Percentiles rank a stretch among this genome's conserved stretches.
phyloP scores from a whole-genome alignment of 1,140 invertebrate species.

The Drosophila cardini region DNA sequence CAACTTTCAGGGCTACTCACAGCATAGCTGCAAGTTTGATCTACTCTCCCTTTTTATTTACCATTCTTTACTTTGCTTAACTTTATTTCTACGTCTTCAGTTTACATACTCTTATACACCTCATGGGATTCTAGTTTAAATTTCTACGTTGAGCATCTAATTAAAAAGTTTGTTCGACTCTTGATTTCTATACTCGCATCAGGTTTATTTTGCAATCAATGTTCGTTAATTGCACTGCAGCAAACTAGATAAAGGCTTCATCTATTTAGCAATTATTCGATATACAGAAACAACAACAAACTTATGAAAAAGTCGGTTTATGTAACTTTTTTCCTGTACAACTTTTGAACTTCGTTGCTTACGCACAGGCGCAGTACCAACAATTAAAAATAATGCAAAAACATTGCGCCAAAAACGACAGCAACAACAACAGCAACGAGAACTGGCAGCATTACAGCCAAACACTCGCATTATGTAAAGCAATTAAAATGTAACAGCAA shows the following conservation, averaged over 20 bases:
- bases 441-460: slow-evolving; percentile 41
- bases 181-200: slow-evolving; percentile 44
- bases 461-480: slow-evolving; percentile 74
- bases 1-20: slow-evolving; percentile 15
- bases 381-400: slow-evolving; percentile 79
- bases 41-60: slow-evolving; percentile 11
- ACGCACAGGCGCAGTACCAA: slow-evolving; percentile 51
- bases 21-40: slow-evolving; percentile 21
- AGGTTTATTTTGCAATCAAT: slow-evolving; percentile 60
- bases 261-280: slow-evolving; percentile 6
- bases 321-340: slow-evolving; percentile 20
- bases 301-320: slow-evolving; percentile 13
- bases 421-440: slow-evolving; percentile 8
- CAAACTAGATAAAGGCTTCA: slow-evolving; percentile 13
- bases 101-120: slow-evolving; percentile 1
- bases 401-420: slow-evolving; percentile 39
- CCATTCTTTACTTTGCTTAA: background rate
- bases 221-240: slow-evolving; percentile 51
- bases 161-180: slow-evolving; percentile 53
- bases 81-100: background rate
- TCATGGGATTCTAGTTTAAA: background rate
- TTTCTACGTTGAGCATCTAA: slow-evolving; percentile 32
- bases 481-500: slow-evolving; percentile 75
- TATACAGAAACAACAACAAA: no score
- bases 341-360: slow-evolving; percentile 15